Conservation (phyloP, 1,140 invertebrate genomes). For the Hydropsyche tenuis region DNA sequence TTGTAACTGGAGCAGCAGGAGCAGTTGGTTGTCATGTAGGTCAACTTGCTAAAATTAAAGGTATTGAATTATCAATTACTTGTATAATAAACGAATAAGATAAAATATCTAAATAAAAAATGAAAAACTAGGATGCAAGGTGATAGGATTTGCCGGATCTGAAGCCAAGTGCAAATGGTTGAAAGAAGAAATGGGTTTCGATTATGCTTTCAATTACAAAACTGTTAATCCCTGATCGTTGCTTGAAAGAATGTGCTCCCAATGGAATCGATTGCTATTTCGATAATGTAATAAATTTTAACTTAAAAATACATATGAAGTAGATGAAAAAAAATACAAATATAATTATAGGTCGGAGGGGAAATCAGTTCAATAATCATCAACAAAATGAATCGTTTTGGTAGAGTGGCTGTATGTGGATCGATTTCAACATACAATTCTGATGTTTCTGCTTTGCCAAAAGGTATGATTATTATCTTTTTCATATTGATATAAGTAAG, state of each 20-base stretch:
- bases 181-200: conserved; percentile 69
- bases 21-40: conserved; percentile 75
- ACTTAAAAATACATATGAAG: neutral
- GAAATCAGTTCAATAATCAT: conserved; percentile 65
- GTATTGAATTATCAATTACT: conserved; percentile 50
- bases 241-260: conserved; percentile 67
- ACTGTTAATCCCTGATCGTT: conserved; percentile 61
- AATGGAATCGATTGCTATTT: conserved; percentile 74
- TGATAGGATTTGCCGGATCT: conserved; percentile 74
- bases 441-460: conserved; percentile 52
- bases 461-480: conserved; percentile 53
- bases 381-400: conserved; percentile 66
- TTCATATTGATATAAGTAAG: conserved; percentile 1
- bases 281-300: conserved; percentile 70
- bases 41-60: conserved; percentile 75
- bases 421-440: conserved; percentile 67
- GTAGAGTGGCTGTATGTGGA: conserved; percentile 69
- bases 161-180: conserved; percentile 76
- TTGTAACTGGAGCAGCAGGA: conserved; percentile 70
- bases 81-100: neutral
- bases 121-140: conserved; percentile 64
- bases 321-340: conserved; percentile 5
- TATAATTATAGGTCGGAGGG: conserved; percentile 65
- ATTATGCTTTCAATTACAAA: conserved; percentile 77
- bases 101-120: neutral